phyloP scores from a whole-genome alignment of 2,888 invertebrate genomes.

The Sclerodermus sp. region DNA sequence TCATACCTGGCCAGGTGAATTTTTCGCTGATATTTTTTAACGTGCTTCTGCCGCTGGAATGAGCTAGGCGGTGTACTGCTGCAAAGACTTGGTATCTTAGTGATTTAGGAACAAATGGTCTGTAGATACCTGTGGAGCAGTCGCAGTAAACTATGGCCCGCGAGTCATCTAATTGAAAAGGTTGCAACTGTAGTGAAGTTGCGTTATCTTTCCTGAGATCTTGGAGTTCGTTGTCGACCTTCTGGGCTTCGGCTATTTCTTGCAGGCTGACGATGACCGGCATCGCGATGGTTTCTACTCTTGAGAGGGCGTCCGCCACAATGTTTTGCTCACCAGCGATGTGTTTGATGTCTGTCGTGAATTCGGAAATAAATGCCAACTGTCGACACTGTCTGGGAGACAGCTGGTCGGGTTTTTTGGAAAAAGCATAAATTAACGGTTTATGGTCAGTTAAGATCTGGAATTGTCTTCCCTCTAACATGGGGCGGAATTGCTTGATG shows the following conservation, averaged over 20 bases:
- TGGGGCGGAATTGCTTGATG: conserved; percentile 12
- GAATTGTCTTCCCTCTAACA: conserved; percentile 9
- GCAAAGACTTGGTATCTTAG: no score
- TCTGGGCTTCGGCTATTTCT: not conserved
- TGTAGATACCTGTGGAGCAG: no score
- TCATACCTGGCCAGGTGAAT: conserved; percentile 31
- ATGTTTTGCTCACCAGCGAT: conserved; percentile 18
- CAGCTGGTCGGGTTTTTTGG: conserved; percentile 11
- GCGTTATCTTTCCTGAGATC: not conserved
- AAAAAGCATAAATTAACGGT: conserved; percentile 8
- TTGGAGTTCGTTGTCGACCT: not conserved
- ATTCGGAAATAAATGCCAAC: conserved; percentile 16
- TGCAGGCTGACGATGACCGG: not conserved
- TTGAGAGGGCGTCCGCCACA: conserved; percentile 23
- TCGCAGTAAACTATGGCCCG: no score
- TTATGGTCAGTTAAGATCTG: conserved; percentile 16
- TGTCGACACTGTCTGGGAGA: conserved; percentile 20
- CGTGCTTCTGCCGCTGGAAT: no score
- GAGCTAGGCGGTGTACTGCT: no score
- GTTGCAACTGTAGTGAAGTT: no score
- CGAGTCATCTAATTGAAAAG: no score
- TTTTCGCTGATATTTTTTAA: conserved; percentile 14
- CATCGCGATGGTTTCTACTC: conserved; percentile 6
- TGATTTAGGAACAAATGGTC: no score
- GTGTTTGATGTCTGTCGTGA: conserved; percentile 17